These are phyloP conservation scores for Meteorus colon DNA, from an alignment of 2,888 invertebrate genomes.

Conservation along the genomic window DNA sequence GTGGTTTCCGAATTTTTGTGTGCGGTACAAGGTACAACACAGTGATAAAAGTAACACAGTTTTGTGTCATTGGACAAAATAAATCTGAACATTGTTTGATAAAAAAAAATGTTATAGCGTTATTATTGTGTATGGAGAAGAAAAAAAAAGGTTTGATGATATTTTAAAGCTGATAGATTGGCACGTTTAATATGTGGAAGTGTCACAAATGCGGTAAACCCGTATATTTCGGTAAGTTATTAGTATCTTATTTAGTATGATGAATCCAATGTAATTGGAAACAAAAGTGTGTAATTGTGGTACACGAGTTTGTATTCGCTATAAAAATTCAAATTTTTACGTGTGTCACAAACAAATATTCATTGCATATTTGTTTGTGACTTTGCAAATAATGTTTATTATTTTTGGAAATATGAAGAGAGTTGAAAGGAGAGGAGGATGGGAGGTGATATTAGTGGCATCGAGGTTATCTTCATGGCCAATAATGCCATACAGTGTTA, in stretches of 20 bases:
- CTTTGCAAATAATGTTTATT: no score
- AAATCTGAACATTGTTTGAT: slow-evolving; percentile 43
- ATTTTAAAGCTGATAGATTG: neutral
- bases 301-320: no score
- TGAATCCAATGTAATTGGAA: slow-evolving; percentile 14
- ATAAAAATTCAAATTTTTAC: no score
- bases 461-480: slow-evolving; percentile 51
- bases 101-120: slow-evolving; percentile 51
- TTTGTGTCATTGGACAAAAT: slow-evolving; percentile 49
- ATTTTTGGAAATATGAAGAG: no score
- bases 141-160: slow-evolving; percentile 14
- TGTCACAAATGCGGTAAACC: slow-evolving; percentile 89
- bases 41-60: slow-evolving; percentile 34
- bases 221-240: slow-evolving; percentile 81
- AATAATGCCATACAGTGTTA: neutral
- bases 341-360: no score
- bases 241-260: neutral
- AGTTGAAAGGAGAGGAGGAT: no score
- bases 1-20: neutral
- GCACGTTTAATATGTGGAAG: slow-evolving; percentile 80
- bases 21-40: neutral
- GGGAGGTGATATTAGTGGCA: slow-evolving; percentile 52
- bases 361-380: no score
- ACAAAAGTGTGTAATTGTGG: no score
- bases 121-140: slow-evolving; percentile 2